Evolutionary conservation across 1,140 invertebrate genomes (phyloP).

Genomic region (Metaphire vulgaris): DNA sequence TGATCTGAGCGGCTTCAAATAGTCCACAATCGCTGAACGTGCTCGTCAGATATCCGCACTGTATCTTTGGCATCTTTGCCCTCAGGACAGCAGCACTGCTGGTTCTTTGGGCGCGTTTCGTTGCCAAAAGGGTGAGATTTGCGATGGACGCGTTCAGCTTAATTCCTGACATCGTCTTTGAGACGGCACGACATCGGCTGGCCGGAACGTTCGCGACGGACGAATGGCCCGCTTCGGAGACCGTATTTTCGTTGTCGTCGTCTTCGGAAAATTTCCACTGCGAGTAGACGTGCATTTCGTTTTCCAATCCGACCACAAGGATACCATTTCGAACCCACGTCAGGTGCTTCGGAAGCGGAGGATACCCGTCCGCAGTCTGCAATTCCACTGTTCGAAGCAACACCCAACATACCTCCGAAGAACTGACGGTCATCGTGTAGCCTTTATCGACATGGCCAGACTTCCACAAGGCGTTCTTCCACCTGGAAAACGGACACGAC

Average conservation of each 20-base stretch:
- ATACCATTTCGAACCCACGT: slow-evolving; percentile 98
- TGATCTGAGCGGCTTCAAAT: slow-evolving; percentile 92
- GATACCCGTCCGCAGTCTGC: slow-evolving; percentile 86
- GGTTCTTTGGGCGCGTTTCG: not conserved
- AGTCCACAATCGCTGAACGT: slow-evolving; percentile 58
- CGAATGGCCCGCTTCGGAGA: not conserved
- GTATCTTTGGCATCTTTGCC: not conserved
- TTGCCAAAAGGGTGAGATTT: not conserved
- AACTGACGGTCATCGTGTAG: not conserved
- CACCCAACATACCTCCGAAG: slow-evolving; percentile 70
- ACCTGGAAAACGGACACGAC: slow-evolving; percentile 34
- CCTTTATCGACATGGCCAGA: not conserved
- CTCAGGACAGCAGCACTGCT: not conserved
- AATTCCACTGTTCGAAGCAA: slow-evolving; percentile 82
- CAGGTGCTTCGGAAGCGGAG: slow-evolving; percentile 93
- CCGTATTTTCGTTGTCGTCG: not conserved
- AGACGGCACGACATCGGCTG: not conserved
- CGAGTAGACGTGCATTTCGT: slow-evolving; percentile 98
- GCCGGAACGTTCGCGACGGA: not conserved
- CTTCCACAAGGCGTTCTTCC: not conserved
- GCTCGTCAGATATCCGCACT: not conserved
- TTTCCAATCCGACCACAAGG: slow-evolving; percentile 96
- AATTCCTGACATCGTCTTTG: not conserved
- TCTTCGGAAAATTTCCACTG: slow-evolving; percentile 64
- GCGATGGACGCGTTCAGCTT: not conserved